Conservation (phyloP, 2,888 invertebrate species). For the Cantharis flavilabris region DNA sequence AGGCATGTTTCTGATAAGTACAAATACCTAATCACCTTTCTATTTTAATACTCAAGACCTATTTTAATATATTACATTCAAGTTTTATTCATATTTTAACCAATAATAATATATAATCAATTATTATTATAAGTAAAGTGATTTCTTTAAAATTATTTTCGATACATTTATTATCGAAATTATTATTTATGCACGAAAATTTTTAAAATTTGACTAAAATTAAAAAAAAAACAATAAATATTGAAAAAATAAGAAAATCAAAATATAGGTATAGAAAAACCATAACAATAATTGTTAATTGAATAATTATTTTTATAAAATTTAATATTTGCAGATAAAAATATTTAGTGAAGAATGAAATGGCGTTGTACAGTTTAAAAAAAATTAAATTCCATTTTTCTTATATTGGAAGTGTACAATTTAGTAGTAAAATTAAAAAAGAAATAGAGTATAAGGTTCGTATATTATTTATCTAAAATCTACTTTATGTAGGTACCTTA, state of each 20-base stretch:
- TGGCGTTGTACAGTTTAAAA: conserved; percentile 19
- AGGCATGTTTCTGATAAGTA: too few relatives aligned
- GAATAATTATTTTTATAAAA: not conserved
- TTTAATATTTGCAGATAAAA: not conserved
- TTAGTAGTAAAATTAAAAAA: conserved; percentile 17
- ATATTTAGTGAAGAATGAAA: not conserved
- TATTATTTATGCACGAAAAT: not conserved
- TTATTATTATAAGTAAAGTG: too few relatives aligned
- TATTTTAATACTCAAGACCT: too few relatives aligned
- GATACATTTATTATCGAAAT: too few relatives aligned
- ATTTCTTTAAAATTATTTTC: too few relatives aligned
- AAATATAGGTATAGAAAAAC: not conserved
- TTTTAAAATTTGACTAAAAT: not conserved
- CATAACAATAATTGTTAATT: not conserved
- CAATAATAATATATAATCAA: too few relatives aligned
- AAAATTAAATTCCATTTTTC: conserved; percentile 11
- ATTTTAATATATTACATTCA: too few relatives aligned
- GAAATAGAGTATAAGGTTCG: conserved; percentile 31
- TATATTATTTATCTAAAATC: not conserved
- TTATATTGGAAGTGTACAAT: conserved; percentile 1
- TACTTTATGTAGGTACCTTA: too few relatives aligned
- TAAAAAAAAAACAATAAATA: not conserved
- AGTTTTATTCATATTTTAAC: too few relatives aligned
- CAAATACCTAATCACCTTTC: too few relatives aligned
- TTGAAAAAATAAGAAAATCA: not conserved